Evolutionary conservation across 2,888 invertebrate genomes (phyloP), one percentile per base, ranked within the genome.

Genomic region (Pollenia angustigena): DNA sequence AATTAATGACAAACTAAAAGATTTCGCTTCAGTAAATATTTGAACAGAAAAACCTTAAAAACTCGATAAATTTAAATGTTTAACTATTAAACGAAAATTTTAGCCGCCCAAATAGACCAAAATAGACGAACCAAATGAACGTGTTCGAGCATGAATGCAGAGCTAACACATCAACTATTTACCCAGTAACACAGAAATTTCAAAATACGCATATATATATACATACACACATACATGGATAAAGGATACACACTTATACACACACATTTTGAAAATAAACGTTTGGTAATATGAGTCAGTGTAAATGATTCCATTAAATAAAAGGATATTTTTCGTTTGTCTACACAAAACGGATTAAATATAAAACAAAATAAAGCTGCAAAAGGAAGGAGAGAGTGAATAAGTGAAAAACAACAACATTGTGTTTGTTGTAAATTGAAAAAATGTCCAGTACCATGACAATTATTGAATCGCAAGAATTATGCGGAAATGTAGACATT

Each of bases 11-110:
- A 62, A 62, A 62, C 52, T 69, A 16, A 32, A 48, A 32, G 66
- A 68, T 50, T 50, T 68, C 16, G 32, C 16, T 68, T n/a, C 2
- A 68, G 18, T 32, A 16, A 50, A 50, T 40, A 52, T 52, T 40
- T 32, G n/a, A 40, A 32, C 14, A 64, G 40, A 40, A 44, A 56
- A 79, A 60, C 50, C 69, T 58, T 62, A 62, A 78, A 78, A 78
- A 68, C 58, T 78, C 71, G 72, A 80, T 71, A 58, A 79, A 69
- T 62, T 62, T 69, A 71, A 80, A 80, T 71, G 10, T 80, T 44
- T 62, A 58, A 48, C 46, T 44, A 68, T 78, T 56, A 78, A 40
- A 58, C 56, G 7, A 58, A 8, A 42, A 62, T 69, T 69, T 10
- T 54, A 9, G 14, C 9, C 69, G 32, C 68, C 14, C 40, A 16